Percentiles rank a stretch among this genome's conserved stretches.
Evolutionary conservation across 2,113 vertebrate species (phyloP).

Genomic region (Tetrao urogallus): DNA sequence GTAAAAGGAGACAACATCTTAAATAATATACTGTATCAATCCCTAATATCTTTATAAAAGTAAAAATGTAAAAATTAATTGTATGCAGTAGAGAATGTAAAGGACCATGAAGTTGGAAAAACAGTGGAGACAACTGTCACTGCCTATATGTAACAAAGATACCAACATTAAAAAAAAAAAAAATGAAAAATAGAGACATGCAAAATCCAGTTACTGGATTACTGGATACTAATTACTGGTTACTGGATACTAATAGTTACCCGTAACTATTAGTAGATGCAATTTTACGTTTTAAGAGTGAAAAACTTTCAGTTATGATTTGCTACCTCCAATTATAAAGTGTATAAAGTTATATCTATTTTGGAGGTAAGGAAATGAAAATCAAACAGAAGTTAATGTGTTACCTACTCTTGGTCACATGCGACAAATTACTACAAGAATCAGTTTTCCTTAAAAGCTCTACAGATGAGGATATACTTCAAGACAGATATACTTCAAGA

Average conservation of each 20-base stretch:
- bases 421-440: background rate
- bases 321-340: background rate
- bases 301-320: background rate
- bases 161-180: background rate
- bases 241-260: too few relatives aligned
- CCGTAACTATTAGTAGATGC: background rate
- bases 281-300: background rate
- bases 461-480: background rate
- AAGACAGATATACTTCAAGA: background rate
- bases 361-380: background rate
- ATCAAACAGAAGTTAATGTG: background rate
- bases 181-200: background rate
- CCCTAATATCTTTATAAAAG: background rate
- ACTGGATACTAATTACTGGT: too few relatives aligned
- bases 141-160: background rate
- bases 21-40: background rate
- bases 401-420: background rate
- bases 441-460: background rate
- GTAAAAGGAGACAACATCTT: background rate
- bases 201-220: background rate
- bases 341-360: background rate
- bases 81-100: background rate
- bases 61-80: background rate
- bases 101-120: background rate
- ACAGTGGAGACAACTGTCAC: background rate